Conservation (phyloP, 1,140 invertebrate species). For the Trialeurodes vaporariorum region DNA sequence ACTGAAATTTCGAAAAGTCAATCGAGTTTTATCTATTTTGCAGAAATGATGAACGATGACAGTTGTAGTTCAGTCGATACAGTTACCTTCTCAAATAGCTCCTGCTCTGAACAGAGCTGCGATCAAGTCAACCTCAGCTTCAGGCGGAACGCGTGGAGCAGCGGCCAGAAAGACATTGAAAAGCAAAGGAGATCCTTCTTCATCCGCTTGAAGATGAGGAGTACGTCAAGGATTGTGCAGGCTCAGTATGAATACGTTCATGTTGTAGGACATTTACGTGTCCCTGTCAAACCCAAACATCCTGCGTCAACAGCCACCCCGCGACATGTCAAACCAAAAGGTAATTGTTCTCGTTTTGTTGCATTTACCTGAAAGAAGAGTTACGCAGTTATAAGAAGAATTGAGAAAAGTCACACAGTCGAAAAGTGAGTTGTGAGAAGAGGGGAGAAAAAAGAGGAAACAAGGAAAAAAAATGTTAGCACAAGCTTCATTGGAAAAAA, state of each 20-base stretch:
- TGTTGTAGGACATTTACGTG: conserved; percentile 39
- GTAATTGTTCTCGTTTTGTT: conserved; percentile 1
- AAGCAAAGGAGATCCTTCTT: conserved; percentile 33
- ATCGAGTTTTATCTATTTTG: too few species aligned
- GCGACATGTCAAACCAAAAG: conserved; percentile 7
- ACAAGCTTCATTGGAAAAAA: too few species aligned
- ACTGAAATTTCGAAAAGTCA: too few species aligned
- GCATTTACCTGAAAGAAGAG: neutral
- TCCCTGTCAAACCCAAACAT: conserved; percentile 23
- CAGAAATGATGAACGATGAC: too few species aligned
- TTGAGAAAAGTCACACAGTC: too few species aligned
- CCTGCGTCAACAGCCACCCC: neutral
- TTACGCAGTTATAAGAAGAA: neutral
- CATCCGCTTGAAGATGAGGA: conserved; percentile 48
- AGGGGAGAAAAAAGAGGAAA: too few species aligned
- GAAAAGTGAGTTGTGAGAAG: too few species aligned
- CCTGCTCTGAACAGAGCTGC: conserved; percentile 29
- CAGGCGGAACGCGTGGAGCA: neutral
- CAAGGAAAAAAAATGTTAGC: too few species aligned
- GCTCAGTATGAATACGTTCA: conserved; percentile 52
- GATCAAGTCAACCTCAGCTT: neutral
- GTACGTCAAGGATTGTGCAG: conserved; percentile 48
- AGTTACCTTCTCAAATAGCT: neutral
- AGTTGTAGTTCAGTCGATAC: conserved; percentile 32
- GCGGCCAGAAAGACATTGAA: conserved; percentile 22